Base-by-base conservation (phyloP, 2,888 invertebrate genomes). In the Argyresthia albistria region DNA sequence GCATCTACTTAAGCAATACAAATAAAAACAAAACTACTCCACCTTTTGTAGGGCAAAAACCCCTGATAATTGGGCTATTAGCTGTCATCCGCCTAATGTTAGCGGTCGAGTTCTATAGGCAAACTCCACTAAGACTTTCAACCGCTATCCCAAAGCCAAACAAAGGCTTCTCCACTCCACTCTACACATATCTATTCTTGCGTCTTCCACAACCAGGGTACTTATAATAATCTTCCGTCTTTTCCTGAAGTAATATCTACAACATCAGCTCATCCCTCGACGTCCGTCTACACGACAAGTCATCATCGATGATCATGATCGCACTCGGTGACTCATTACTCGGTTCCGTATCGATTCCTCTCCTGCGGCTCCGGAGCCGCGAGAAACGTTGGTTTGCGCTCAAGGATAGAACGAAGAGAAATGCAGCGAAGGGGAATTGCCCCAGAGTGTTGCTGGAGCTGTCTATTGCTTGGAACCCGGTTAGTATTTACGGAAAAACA, bases 231-330 rank as follows among this genome's bases (percentile, higher is more conserved):
- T 25, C 25, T 25, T 25, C 25, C 3, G 2, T 25, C 25, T 25
- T 25, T 25, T 25, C 6, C 25, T 25, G 25, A 2, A 25, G 25
- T 25, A 76, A 82, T 35, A 69, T 87, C 1, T 72, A 76, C 51
- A 86, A 87, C 57, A 71, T 84, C 1, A 75, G 80, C 1, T 80
- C 84, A 7, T 77, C 72, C 0, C 57, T 87, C 48, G 79, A 80
- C 54, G 58, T 87, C 16, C 78, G 76, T 60, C 66, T 86, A 1
- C 70, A 70, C 53, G 80, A 81, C 43, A 72, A 63, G 35, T 25
- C 25, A 6, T 25, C 25, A 25, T 76, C 82, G 1, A 39, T 77
- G 15, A 61, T 58, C 47, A 63, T 60, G 25, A 53, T 62, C 4
- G n/a, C n/a, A 25, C 56, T 79, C 47, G 67, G 69, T 12, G 70